These are phyloP conservation scores for Ceratina calcarata DNA, from an alignment of 1,140 invertebrate genomes.

Conservation along the genomic window DNA sequence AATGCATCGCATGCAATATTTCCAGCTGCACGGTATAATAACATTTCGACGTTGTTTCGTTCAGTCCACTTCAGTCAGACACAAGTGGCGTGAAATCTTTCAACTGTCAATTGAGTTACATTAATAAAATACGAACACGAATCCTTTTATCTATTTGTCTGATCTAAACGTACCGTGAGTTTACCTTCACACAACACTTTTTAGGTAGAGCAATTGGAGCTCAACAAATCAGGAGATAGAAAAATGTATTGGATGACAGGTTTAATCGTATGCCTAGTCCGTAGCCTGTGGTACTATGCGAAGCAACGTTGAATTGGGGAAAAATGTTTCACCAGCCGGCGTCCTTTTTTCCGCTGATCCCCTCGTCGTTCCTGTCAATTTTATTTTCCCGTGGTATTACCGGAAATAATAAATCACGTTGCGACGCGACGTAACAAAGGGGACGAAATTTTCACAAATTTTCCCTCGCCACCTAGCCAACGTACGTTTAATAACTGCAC, in stretches of 20 bases:
- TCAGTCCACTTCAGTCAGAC: no score
- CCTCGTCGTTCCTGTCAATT: conserved; percentile 13
- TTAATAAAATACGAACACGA: no score
- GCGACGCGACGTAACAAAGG: background rate
- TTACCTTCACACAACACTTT: no score
- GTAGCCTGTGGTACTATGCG: no score
- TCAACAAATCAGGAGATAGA: no score
- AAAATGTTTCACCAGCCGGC: conserved; percentile 30
- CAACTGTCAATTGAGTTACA: no score
- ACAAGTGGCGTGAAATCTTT: no score
- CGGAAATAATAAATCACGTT: conserved; percentile 13
- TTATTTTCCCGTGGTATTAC: conserved; percentile 35
- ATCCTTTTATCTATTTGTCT: no score
- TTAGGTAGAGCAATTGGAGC: no score
- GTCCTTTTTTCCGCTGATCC: background rate
- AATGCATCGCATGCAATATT: conserved; percentile 24
- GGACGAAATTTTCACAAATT: conserved; percentile 5
- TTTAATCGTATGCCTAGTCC: no score
- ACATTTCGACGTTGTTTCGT: conserved; percentile 27
- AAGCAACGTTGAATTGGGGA: conserved; percentile 6
- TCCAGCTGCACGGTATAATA: conserved; percentile 24
- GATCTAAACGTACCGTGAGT: no score
- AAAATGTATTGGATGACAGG: no score
- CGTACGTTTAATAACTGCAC: background rate
- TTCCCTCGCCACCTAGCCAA: background rate